Evolutionary conservation across 2,797 vertebrate species (phyloP).

Genomic region (Otus scops): DNA sequence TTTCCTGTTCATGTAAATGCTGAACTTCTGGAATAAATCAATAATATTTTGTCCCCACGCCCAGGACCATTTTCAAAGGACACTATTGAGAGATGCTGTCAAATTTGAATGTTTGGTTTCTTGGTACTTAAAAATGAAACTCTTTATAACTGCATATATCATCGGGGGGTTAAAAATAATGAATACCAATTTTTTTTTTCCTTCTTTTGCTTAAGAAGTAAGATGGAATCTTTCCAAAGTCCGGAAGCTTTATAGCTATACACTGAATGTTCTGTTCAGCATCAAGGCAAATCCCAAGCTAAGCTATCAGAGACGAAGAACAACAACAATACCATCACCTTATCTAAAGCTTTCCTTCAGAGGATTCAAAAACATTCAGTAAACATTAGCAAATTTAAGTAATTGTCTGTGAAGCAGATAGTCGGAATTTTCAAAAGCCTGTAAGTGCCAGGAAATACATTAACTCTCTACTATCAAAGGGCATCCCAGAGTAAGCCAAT

Average conservation of each 20-base stretch:
- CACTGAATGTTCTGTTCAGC: neutral
- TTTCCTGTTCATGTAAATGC: constrained; percentile 47
- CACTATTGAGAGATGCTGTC: neutral
- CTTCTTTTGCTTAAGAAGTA: neutral
- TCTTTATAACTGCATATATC: neutral
- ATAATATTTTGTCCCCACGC: neutral
- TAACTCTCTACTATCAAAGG: constrained; percentile 21
- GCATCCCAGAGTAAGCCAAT: neutral
- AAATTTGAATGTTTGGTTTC: neutral
- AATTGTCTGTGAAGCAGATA: constrained; percentile 35
- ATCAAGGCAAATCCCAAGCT: constrained; percentile 27
- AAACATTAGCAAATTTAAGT: neutral
- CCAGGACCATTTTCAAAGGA: neutral
- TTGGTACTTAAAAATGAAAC: neutral
- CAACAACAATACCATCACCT: neutral
- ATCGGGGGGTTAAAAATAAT: neutral
- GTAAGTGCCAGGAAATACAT: constrained; percentile 19
- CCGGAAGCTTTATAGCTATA: neutral
- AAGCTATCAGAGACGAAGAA: neutral
- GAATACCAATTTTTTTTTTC: neutral
- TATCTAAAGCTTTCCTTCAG: constrained; percentile 32
- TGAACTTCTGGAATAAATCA: constrained; percentile 15
- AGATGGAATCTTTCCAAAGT: neutral
- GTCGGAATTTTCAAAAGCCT: constrained; percentile 13
- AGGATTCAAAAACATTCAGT: neutral